phyloP scores from a whole-genome alignment of 2,888 invertebrate species.

The Pheosia gnoma region DNA sequence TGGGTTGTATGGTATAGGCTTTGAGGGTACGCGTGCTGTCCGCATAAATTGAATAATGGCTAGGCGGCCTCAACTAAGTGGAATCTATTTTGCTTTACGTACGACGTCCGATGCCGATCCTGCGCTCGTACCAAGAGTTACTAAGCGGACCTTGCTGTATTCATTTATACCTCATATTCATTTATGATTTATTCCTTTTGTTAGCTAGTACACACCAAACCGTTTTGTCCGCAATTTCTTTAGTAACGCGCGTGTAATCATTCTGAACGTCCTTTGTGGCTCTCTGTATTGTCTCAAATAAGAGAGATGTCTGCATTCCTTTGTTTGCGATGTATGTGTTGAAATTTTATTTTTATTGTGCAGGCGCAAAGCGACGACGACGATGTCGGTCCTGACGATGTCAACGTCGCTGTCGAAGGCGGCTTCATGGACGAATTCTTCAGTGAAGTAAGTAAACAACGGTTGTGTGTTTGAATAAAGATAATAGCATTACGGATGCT shows the following conservation, averaged over 20 bases:
- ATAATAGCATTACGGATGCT: too few relatives aligned
- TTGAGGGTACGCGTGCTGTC: conserved; percentile 54
- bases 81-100: conserved; percentile 73
- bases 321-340: conserved; percentile 1
- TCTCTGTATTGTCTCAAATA: conserved; percentile 22
- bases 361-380: conserved; percentile 99
- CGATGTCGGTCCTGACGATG: conserved; percentile 97
- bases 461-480: too few relatives aligned
- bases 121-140: conserved; percentile 44
- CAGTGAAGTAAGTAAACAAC: conserved; percentile 91
- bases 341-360: conserved; percentile 31
- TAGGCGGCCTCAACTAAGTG: conserved; percentile 68
- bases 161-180: conserved; percentile 26
- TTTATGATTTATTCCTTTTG: conserved; percentile 25
- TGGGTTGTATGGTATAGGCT: conserved; percentile 45
- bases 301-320: conserved; percentile 10
- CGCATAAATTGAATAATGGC: conserved; percentile 77
- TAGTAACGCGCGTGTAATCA: conserved; percentile 24
- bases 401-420: conserved; percentile 97
- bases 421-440: conserved; percentile 99
- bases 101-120: conserved; percentile 47
- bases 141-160: conserved; percentile 38
- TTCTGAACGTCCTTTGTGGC: conserved; percentile 20
- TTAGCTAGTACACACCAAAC: conserved; percentile 22
- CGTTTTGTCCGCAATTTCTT: conserved; percentile 30